A percentile compares a stretch with the other conserved stretches of the same genome.
Conservation (phyloP, 2,113 vertebrate species). For the Aegotheles bennettii region DNA sequence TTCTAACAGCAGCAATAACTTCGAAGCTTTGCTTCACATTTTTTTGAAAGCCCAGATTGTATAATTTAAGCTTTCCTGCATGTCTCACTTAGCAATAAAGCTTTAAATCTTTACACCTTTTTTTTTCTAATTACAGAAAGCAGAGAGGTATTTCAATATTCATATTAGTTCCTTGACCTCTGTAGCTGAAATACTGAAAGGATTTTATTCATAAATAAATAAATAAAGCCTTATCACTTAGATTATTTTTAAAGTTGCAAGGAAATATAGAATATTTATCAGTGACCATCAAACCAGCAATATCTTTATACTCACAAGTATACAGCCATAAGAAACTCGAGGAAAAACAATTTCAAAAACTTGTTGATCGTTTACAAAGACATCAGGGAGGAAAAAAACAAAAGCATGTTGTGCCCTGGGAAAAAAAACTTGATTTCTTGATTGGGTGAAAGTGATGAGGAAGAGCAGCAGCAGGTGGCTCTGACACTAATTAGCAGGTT, state of each 20-base stretch:
- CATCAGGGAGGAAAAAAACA: neutral
- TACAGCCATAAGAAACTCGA: neutral
- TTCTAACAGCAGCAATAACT: neutral
- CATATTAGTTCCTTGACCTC: neutral
- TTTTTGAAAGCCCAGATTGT: neutral
- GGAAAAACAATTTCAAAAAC: neutral
- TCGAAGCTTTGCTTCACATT: neutral
- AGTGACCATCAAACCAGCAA: neutral
- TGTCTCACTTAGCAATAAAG: neutral
- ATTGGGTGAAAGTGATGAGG: neutral
- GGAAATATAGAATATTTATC: neutral
- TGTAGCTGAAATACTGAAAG: neutral
- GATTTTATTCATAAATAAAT: neutral
- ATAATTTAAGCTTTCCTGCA: neutral
- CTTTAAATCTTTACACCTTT: neutral
- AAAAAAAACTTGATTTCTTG: neutral
- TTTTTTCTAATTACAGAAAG: neutral
- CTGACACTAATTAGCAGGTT: neutral
- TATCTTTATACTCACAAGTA: neutral
- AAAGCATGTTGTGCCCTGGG: fast-evolving
- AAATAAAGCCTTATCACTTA: neutral
- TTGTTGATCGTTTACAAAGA: neutral
- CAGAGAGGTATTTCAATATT: neutral
- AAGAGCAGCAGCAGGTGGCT: conserved; percentile 7
- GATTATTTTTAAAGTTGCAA: neutral